phyloP scores from a whole-genome alignment of 2,888 invertebrate species.

The Plebejus argus region DNA sequence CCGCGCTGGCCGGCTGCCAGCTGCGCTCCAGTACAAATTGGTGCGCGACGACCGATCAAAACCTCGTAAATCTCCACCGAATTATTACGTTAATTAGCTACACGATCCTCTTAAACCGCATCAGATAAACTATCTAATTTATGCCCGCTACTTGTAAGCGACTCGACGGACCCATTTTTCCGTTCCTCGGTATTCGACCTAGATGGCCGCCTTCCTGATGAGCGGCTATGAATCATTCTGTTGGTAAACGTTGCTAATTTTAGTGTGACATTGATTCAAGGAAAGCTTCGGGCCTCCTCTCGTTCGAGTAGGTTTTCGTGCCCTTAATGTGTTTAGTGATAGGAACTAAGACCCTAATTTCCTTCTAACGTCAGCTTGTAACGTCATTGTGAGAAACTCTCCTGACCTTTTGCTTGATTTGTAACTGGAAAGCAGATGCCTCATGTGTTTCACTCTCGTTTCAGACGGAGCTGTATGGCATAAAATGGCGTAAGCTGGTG shows the following conservation, averaged over 20 bases:
- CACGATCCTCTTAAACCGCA: constrained; percentile 12
- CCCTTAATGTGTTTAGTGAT: not conserved
- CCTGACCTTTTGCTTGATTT: not conserved
- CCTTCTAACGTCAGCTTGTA: not conserved
- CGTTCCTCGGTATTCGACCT: not conserved
- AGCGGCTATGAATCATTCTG: constrained; percentile 2
- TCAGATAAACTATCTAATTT: constrained; percentile 21
- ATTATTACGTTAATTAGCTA: constrained; percentile 11
- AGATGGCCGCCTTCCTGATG: not conserved
- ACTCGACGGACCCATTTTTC: not conserved
- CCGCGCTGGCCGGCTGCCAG: constrained; percentile 30
- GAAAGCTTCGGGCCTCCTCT: not conserved
- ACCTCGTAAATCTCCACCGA: constrained; percentile 23
- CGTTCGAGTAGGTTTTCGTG: not conserved
- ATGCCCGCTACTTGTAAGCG: not conserved
- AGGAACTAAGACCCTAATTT: not conserved
- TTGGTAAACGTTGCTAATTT: constrained; percentile 9
- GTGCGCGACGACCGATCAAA: constrained; percentile 24
- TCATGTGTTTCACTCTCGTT: constrained; percentile 46
- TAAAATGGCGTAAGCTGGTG: constrained; percentile 98
- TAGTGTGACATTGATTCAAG: not conserved
- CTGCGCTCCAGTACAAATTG: constrained; percentile 23
- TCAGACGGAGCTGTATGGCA: constrained; percentile 99
- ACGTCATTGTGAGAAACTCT: not conserved
- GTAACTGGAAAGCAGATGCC: not conserved